phyloP scores from a whole-genome alignment of 2,797 vertebrate species.

The Crenuchus spilurus region DNA sequence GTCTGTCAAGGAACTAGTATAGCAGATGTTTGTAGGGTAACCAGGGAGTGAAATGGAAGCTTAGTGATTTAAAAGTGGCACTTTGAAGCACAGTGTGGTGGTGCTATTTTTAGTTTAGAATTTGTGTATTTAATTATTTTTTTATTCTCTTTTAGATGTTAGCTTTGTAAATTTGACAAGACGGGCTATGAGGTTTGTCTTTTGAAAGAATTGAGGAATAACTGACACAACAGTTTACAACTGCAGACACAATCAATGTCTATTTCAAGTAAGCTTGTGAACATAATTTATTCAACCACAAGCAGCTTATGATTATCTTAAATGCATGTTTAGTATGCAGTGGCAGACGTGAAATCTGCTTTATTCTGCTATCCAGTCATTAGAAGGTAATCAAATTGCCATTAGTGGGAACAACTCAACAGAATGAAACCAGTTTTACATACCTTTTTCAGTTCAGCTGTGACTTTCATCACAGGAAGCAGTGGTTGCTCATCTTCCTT shows the following conservation, averaged over 20 bases:
- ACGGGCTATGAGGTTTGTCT: too few species aligned
- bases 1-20: not conserved
- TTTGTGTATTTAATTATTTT: not conserved
- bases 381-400: not conserved
- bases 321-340: not conserved
- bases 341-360: not conserved
- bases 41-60: not conserved
- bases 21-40: not conserved
- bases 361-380: not conserved
- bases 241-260: too few species aligned
- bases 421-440: not conserved
- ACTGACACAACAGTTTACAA: not conserved
- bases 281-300: not conserved
- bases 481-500: slow-evolving; percentile 82
- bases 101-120: not conserved
- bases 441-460: slow-evolving; percentile 18
- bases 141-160: not conserved
- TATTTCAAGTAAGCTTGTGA: not conserved
- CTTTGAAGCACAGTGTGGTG: too few species aligned
- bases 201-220: not conserved
- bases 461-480: slow-evolving; percentile 81
- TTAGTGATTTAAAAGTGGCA: too few species aligned
- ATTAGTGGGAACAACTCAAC: not conserved
- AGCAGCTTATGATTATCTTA: not conserved
- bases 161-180: not conserved